Base-by-base conservation (phyloP, 92 coral and sea anemone species). In the Muricea muricata region DNA sequence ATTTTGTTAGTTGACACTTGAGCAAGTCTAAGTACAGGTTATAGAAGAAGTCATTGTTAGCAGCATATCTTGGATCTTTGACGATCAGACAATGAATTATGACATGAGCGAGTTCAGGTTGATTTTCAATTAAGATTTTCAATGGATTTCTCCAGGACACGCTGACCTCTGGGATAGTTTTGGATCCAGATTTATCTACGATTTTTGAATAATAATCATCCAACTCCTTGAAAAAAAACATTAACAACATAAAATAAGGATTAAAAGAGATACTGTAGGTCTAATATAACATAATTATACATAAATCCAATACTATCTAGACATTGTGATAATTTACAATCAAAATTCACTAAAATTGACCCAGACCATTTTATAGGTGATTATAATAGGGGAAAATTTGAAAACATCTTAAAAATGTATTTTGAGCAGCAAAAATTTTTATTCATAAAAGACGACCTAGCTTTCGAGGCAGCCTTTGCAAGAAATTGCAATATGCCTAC, bases 131-230 rank as follows among this genome's bases (percentile, higher is more conserved):
- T 13, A 96, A 89, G 32, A 41, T 75, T 79, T 87, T 87, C 34
- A 96, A 68, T 35, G 73, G 93, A 47, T 75, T 84, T 52, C 93
- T 20, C 26, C 91, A 55, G 56, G 94, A 82, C 24, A 89, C 86
- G 45, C 94, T 89, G 65, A 96, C 84, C 42, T 71, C 88, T 6
- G 97, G 88, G 25, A 90, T 92, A 35, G 87, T 95, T 33, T 92
- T 66, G 50, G 88, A 89, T 4, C 86, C 92, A 50, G 87, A 94
- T 18, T 91, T 84, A 68, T 87, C 91, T n/a, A 94, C 93, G 73
- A 93, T 88, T 89, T 92, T 86, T 65, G 93, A 86, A 77, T 97
- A 92, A 79, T 92, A 93, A 78, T 90, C 85, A 86, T 97, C 98
- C 35, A 97, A 85, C n/a, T 92, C 99, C 99, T 96, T 88, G 20